phyloP scores from a whole-genome alignment of 2,797 vertebrate genomes.

The Aplochiton taeniatus region DNA sequence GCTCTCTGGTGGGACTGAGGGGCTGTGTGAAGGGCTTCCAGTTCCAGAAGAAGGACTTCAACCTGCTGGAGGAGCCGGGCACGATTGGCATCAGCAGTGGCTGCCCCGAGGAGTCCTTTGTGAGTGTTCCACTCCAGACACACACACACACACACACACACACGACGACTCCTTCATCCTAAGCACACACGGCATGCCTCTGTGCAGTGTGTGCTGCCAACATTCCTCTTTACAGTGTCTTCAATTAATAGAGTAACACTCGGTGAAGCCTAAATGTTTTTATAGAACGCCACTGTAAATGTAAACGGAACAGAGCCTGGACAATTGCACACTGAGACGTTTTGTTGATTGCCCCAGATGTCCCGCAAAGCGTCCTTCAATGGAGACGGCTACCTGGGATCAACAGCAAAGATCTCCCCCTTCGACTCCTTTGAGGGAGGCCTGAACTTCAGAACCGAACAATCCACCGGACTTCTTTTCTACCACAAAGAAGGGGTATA shows the following conservation, averaged over 20 bases:
- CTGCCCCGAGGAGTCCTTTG: constrained; percentile 94
- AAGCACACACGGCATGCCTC: background rate
- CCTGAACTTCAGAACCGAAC: constrained; percentile 88
- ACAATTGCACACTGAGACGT: background rate
- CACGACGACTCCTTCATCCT: background rate
- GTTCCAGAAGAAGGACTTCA: constrained; percentile 98
- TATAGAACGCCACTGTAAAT: background rate
- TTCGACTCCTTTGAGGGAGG: constrained; percentile 91
- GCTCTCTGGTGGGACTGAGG: constrained; percentile 79
- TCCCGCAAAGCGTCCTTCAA: constrained; percentile 91
- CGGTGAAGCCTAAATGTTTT: background rate
- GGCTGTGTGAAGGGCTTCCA: constrained; percentile 98
- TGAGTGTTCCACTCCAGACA: constrained; percentile 60
- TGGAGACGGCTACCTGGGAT: constrained; percentile 87
- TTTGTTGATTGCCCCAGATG: constrained; percentile 75
- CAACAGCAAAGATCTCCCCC: constrained; percentile 85
- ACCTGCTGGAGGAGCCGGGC: constrained; percentile 91
- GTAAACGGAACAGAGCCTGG: background rate
- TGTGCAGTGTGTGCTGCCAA: background rate
- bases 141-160: no score
- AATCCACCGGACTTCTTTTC: constrained; percentile 88
- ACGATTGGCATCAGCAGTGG: constrained; percentile 95
- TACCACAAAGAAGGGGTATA: constrained; percentile 86
- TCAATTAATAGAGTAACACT: background rate
- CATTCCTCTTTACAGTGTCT: background rate